A percentile compares a stretch with the other conserved stretches of the same genome.
These are phyloP conservation scores for Entomobrya multifasciata DNA, from an alignment of 2,888 invertebrate species.

Conservation along the genomic window DNA sequence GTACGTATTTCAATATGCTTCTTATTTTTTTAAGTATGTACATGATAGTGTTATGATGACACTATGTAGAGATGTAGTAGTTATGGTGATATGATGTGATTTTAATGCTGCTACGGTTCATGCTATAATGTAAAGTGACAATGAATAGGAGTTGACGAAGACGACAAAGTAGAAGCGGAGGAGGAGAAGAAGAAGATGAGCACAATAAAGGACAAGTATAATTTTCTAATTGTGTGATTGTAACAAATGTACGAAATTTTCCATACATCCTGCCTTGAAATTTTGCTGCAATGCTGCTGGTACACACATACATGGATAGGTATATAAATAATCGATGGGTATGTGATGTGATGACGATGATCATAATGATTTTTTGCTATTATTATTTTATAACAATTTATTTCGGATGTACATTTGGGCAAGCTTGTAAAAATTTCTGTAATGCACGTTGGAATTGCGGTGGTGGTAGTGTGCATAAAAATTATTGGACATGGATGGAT, in stretches of 20 bases:
- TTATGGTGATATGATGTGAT: conserved; percentile 1
- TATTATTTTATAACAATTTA: not conserved
- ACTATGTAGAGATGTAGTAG: not conserved
- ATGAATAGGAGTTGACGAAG: conserved; percentile 49
- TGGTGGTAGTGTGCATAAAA: conserved; percentile 24
- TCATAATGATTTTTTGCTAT: too few relatives aligned
- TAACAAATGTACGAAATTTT: conserved; percentile 73
- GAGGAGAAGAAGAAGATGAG: conserved; percentile 22
- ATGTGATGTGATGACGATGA: too few relatives aligned
- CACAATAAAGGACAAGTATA: conserved; percentile 60
- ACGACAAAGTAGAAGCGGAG: conserved; percentile 42
- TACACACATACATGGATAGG: not conserved
- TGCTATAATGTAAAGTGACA: conserved; percentile 60
- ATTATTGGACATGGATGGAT: conserved; percentile 45
- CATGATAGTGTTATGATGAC: conserved; percentile 10
- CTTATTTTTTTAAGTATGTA: conserved; percentile 6
- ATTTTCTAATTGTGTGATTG: conserved; percentile 73
- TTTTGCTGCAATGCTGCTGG: conserved; percentile 1
- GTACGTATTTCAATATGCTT: not conserved
- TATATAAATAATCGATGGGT: not conserved
- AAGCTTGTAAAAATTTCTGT: not conserved
- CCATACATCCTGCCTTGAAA: conserved; percentile 71
- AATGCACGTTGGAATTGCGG: too few relatives aligned
- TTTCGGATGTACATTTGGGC: not conserved
- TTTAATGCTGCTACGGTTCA: conserved; percentile 61